Conservation (phyloP, 1,140 invertebrate genomes). For the Penaeus japonicus region DNA sequence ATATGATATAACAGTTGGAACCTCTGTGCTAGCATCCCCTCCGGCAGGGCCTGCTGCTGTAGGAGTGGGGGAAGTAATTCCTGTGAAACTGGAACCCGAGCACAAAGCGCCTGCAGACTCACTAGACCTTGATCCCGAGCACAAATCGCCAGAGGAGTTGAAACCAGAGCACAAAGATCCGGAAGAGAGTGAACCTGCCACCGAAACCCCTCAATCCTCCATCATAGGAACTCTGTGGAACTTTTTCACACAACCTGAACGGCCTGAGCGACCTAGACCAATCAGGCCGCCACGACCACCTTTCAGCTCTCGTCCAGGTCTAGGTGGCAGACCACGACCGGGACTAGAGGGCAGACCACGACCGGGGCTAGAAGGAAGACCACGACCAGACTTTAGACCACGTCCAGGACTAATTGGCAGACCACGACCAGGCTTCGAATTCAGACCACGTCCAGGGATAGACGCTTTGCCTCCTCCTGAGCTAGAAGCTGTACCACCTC, state of each 20-base stretch:
- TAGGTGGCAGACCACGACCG: not conserved
- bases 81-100: conserved; percentile 24
- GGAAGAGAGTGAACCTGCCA: not conserved
- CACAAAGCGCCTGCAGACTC: too few relatives aligned
- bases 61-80: conserved; percentile 54
- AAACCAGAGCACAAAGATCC: too few relatives aligned
- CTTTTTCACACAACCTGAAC: conserved; percentile 41
- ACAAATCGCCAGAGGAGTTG: too few relatives aligned
- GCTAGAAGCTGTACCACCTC: too few relatives aligned
- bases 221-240: conserved; percentile 40
- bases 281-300: not conserved
- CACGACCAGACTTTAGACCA: conserved; percentile 31
- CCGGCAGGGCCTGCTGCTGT: not conserved
- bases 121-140: too few relatives aligned
- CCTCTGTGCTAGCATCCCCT: conserved; percentile 21
- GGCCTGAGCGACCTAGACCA: not conserved
- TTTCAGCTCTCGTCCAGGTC: too few relatives aligned
- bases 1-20: conserved; percentile 46
- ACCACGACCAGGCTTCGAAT: not conserved
- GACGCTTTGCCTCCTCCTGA: too few relatives aligned
- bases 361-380: not conserved
- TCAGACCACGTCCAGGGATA: too few relatives aligned
- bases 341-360: not conserved
- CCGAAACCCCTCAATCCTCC: conserved; percentile 10
- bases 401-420: conserved; percentile 26